Conservation (phyloP, 2,797 vertebrate genomes). For the Labroides dimidiatus region DNA sequence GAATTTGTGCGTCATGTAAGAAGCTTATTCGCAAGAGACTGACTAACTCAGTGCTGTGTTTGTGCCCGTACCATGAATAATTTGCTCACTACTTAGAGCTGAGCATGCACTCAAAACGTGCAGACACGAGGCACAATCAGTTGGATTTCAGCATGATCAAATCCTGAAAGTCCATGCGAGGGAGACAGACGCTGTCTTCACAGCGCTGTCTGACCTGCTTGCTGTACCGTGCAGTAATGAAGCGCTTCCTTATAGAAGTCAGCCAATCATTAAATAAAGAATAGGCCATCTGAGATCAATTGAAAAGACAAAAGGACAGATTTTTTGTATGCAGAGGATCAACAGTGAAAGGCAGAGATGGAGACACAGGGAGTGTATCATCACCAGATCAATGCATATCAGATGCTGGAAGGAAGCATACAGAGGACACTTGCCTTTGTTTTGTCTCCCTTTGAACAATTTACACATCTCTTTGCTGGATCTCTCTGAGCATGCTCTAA, state of each 20-base stretch:
- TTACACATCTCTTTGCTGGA: constrained; percentile 13
- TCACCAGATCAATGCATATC: constrained; percentile 22
- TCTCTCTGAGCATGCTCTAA: constrained; percentile 32
- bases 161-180: constrained; percentile 42
- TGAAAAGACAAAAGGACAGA: constrained; percentile 43
- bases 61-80: constrained; percentile 45
- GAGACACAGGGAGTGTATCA: constrained; percentile 13
- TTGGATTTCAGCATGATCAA: constrained; percentile 70
- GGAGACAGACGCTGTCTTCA: constrained; percentile 27
- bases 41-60: constrained; percentile 11
- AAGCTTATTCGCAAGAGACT: constrained; percentile 25
- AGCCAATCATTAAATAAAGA: constrained; percentile 74
- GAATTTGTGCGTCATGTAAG: constrained; percentile 47
- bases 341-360: constrained; percentile 20
- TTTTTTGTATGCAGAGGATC: constrained; percentile 49
- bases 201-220: constrained; percentile 50
- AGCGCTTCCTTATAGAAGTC: constrained; percentile 77
- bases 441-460: constrained; percentile 16
- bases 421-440: neutral
- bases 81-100: constrained; percentile 23
- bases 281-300: constrained; percentile 66
- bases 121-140: constrained; percentile 28
- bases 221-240: constrained; percentile 73
- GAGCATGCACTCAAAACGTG: constrained; percentile 39
- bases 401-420: constrained; percentile 31